A percentile compares a stretch with the other conserved stretches of the same genome.
These are phyloP conservation scores for Watsonalla binaria DNA, from an alignment of 2,888 invertebrate species.

Conservation along the genomic window DNA sequence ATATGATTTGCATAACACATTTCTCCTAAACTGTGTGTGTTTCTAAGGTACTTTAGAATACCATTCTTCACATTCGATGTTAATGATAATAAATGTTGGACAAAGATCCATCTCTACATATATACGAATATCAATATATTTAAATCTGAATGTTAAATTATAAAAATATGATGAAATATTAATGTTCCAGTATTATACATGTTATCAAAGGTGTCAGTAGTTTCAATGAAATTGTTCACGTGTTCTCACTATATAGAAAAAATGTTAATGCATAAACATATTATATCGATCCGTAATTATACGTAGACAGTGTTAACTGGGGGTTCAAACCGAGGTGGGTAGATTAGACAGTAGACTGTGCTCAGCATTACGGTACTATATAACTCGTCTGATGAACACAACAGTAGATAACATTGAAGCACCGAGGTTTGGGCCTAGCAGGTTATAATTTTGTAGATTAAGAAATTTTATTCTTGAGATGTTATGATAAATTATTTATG, in stretches of 20 bases:
- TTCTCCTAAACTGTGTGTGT: background rate
- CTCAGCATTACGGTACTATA: no score
- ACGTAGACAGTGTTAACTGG: background rate
- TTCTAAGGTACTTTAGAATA: background rate
- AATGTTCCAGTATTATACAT: no score
- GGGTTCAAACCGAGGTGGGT: background rate
- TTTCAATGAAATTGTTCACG: background rate
- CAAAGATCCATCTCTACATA: conserved; percentile 5
- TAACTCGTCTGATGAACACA: no score
- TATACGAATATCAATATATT: conserved; percentile 4
- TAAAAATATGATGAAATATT: background rate
- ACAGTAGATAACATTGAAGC: background rate
- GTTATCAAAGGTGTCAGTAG: background rate
- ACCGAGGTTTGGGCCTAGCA: background rate
- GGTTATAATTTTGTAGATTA: background rate
- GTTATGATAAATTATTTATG: background rate
- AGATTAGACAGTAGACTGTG: background rate
- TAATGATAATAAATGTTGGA: conserved; percentile 8
- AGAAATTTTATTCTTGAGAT: background rate
- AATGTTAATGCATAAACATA: background rate
- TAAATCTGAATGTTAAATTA: conserved; percentile 2
- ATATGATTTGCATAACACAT: background rate
- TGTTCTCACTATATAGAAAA: background rate
- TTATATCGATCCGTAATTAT: background rate
- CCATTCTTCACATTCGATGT: conserved; percentile 7